Evolutionary conservation across 2,888 invertebrate genomes (phyloP).

Genomic region (Matsumyia berberina): DNA sequence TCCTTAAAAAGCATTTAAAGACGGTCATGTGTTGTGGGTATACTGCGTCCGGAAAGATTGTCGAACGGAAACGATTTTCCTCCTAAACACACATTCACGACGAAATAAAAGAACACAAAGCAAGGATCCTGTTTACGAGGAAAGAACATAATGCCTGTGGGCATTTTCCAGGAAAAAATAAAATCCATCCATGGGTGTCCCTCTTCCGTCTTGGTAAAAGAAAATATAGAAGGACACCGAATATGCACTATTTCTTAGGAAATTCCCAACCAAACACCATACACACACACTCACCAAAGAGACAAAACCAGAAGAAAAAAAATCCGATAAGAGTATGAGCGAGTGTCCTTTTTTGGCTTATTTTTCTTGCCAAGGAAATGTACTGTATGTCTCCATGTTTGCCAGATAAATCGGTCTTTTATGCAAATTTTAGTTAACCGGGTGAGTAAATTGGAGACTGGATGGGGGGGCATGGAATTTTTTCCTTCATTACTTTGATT

Average conservation of each 20-base stretch:
- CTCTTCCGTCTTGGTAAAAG: not conserved
- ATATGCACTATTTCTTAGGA: constrained; percentile 23
- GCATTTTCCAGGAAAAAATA: constrained; percentile 11
- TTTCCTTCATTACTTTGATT: constrained; percentile 70
- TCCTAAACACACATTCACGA: constrained; percentile 27
- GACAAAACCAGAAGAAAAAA: constrained; percentile 26
- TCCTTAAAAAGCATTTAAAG: not conserved
- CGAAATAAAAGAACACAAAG: constrained; percentile 6
- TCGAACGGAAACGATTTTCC: constrained; percentile 44
- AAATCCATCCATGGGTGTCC: constrained; percentile 10
- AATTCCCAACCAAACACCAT: constrained; percentile 14
- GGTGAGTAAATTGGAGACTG: constrained; percentile 38
- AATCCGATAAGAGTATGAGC: constrained; percentile 15
- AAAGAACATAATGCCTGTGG: constrained; percentile 19
- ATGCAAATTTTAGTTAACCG: constrained; percentile 65
- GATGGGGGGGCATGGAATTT: constrained; percentile 26
- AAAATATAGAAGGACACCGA: constrained; percentile 8
- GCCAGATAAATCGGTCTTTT: constrained; percentile 71
- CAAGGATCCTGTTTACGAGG: constrained; percentile 16
- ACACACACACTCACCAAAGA: constrained; percentile 5
- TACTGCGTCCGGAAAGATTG: constrained; percentile 13
- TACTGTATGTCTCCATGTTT: constrained; percentile 50
- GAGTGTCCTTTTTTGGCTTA: constrained; percentile 25
- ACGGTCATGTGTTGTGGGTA: not conserved
- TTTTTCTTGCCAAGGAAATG: constrained; percentile 45